Conservation (phyloP, 2,797 vertebrate species). For the Cossypha heuglini region DNA sequence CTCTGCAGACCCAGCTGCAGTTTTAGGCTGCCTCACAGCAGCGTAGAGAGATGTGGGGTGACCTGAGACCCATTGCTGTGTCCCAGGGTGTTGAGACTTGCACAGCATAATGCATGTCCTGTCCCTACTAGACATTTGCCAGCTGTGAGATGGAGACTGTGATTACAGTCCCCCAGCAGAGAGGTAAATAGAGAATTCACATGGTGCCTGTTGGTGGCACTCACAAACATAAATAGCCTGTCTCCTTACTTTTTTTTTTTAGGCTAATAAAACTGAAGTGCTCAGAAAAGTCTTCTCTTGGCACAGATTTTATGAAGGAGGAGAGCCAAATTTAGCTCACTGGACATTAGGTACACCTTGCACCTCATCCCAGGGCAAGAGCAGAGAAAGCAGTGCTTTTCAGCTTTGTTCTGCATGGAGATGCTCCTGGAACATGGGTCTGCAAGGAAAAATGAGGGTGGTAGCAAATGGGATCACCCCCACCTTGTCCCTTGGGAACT, state of each 20-base stretch:
- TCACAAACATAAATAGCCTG: not conserved
- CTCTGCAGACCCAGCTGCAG: slow-evolving; percentile 15
- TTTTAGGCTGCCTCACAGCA: not conserved
- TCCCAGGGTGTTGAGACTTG: not conserved
- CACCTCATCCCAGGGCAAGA: not conserved
- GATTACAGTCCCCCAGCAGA: not conserved
- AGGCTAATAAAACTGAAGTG: not conserved
- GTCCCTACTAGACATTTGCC: not conserved
- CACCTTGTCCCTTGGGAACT: not conserved
- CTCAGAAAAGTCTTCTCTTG: not conserved
- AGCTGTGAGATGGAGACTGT: not conserved
- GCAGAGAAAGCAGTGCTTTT: not conserved
- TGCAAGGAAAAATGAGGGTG: not conserved
- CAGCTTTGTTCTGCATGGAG: not conserved
- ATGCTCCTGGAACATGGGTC: not conserved
- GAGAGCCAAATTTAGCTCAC: not conserved
- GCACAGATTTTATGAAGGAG: not conserved
- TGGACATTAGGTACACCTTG: not conserved
- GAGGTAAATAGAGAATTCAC: not conserved
- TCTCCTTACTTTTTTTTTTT: not conserved
- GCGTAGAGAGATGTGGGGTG: not conserved
- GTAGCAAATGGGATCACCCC: not conserved
- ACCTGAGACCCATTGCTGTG: not conserved
- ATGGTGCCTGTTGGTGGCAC: not conserved
- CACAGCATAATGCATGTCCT: not conserved